Base-by-base conservation (phyloP, 2,113 vertebrate genomes). In the Lepisosteus osseus region DNA sequence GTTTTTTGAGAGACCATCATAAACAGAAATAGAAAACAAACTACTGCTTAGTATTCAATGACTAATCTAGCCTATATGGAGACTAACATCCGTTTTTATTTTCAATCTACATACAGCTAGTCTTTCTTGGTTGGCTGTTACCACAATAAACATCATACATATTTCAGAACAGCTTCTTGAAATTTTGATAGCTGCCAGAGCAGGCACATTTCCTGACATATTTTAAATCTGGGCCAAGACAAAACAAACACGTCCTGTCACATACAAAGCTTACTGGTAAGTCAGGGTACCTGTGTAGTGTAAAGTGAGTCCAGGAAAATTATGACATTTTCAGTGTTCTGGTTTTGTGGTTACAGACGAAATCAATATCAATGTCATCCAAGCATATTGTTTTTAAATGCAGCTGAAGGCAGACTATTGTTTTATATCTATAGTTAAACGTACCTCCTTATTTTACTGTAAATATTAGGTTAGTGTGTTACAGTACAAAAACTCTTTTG, bases 121-220 rank as follows among this genome's bases (percentile, higher is more conserved):
- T 87, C 85, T 84, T 78, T 88, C 85, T 86, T 86, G 86, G 93
- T 90, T 93, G 93, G 82, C 87, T 81, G 63, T 74, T 85, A 82
- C 84, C 89, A 92, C 87, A 86, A 90, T 91, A 88, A 90, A 89
- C 82, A 86, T 65, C 47, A 14, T 47, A 70, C 80, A 85, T 77
- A 84, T 90, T 91, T 85, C 83, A 89, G 63, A 67, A 84, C 79
- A 72, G 74, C 80, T 87, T 87, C 84, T 69, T 72, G 82, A 78
- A 75, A 85, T 90, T 90, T 92, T 96, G 95, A 98, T 93, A 86
- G 82, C 88, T 85, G 93, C 93, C 95, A 98, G 95, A 94, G 88
- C 87, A 90, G 80, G 83, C 86, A 89, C 90, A 89, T 90, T 92
- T 95, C 92, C 87, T 89, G 85, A 83, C 81, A 77, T 87, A 81